phyloP scores from a whole-genome alignment of 1,140 invertebrate genomes.

The Druon quercuslanigerum region DNA sequence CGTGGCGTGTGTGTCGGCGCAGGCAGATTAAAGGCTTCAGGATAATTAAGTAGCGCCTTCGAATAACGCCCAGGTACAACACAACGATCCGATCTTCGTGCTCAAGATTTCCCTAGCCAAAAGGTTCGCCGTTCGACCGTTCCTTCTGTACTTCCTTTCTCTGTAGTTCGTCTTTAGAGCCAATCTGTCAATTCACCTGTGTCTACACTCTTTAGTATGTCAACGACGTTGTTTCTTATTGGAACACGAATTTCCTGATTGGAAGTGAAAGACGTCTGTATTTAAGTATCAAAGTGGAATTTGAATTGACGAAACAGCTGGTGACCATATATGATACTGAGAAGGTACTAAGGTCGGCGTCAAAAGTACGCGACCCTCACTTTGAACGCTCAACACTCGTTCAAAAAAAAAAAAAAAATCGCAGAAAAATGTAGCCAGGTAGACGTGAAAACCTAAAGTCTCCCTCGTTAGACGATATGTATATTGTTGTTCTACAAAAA shows the following conservation, averaged over 20 bases:
- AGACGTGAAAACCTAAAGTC: too few relatives aligned
- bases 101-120: constrained; percentile 49
- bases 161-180: neutral
- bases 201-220: neutral
- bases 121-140: constrained; percentile 48
- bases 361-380: too few relatives aligned
- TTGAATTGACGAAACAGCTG: constrained; percentile 6
- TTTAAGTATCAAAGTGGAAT: neutral
- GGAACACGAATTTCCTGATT: constrained; percentile 5
- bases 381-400: too few relatives aligned
- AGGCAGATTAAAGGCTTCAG: constrained; percentile 72
- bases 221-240: neutral
- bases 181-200: constrained; percentile 17
- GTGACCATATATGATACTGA: constrained; percentile 17
- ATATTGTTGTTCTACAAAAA: too few relatives aligned
- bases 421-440: too few relatives aligned
- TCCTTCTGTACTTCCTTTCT: neutral
- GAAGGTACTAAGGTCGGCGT: too few relatives aligned
- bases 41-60: constrained; percentile 76
- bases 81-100: constrained; percentile 51
- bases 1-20: constrained; percentile 72
- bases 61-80: constrained; percentile 66
- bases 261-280: neutral
- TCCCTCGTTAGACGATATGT: too few relatives aligned
- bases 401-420: too few relatives aligned